A percentile compares a stretch with the other conserved stretches of the same genome.
Evolutionary conservation across 2,797 vertebrate genomes (phyloP).

Genomic region (Telmatherina bonti): DNA sequence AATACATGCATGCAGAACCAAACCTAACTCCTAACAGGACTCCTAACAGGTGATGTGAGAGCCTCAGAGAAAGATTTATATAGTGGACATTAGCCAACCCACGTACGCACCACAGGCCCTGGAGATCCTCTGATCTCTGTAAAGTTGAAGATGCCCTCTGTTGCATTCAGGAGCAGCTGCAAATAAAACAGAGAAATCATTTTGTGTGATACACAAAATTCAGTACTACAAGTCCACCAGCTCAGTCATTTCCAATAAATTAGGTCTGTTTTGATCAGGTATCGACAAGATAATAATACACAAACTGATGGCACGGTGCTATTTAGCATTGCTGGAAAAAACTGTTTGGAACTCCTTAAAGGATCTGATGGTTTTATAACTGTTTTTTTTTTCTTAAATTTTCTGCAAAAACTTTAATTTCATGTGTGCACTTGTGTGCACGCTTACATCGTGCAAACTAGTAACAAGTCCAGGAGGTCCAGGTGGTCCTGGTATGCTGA

Average conservation of each 20-base stretch:
- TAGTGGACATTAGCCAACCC: background rate
- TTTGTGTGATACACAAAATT: background rate
- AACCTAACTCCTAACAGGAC: background rate
- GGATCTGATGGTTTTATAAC: no score
- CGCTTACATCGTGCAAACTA: constrained; percentile 76
- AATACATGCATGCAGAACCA: background rate
- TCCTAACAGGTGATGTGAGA: background rate
- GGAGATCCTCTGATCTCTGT: constrained; percentile 83
- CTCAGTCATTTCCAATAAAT: background rate
- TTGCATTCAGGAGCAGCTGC: constrained; percentile 86
- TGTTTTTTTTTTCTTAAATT: no score
- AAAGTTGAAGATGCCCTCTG: constrained; percentile 82
- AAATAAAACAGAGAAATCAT: constrained; percentile 12
- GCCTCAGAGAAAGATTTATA: background rate
- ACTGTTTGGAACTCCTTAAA: no score
- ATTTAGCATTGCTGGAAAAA: no score
- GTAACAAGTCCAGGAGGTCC: constrained; percentile 85
- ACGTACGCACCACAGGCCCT: constrained; percentile 82
- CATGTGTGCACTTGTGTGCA: background rate
- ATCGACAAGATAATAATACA: no score
- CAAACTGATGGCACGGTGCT: no score
- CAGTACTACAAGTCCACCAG: no score
- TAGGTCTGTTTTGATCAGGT: no score
- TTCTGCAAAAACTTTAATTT: no score
- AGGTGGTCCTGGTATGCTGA: constrained; percentile 83